A percentile compares a stretch with the other conserved stretches of the same genome.
phyloP scores from a whole-genome alignment of 2,888 invertebrate genomes.

The Beris morrisii region DNA sequence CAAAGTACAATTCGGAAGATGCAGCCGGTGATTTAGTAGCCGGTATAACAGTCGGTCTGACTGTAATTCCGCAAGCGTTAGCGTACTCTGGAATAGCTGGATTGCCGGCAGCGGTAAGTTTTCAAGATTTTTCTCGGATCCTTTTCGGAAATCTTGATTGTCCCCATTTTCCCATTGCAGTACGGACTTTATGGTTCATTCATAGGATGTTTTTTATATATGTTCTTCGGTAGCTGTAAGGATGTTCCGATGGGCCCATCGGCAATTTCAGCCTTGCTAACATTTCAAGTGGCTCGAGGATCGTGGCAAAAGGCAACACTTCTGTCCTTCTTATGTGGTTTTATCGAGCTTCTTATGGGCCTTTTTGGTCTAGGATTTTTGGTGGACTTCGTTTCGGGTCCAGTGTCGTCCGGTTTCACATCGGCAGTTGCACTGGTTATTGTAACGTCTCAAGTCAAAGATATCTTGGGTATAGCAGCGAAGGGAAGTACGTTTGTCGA shows the following conservation, averaged over 20 bases:
- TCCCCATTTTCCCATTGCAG: slow-evolving; percentile 56
- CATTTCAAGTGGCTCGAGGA: slow-evolving; percentile 74
- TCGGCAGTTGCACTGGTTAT: slow-evolving; percentile 89
- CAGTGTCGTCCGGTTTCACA: slow-evolving; percentile 88
- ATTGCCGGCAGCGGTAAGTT: slow-evolving; percentile 66
- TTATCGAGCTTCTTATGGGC: slow-evolving; percentile 79
- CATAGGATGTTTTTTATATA: slow-evolving; percentile 87
- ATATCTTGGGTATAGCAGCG: slow-evolving; percentile 74
- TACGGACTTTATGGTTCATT: slow-evolving; percentile 94
- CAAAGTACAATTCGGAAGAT: slow-evolving; percentile 69
- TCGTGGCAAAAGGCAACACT: slow-evolving; percentile 65
- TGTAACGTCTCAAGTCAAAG: slow-evolving; percentile 83
- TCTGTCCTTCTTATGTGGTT: slow-evolving; percentile 72
- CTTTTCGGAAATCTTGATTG: too few relatives aligned
- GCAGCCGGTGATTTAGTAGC: slow-evolving; percentile 87
- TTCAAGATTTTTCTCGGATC: not conserved
- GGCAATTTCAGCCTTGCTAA: slow-evolving; percentile 86
- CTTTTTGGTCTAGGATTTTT: slow-evolving; percentile 81
- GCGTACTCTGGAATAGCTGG: slow-evolving; percentile 82
- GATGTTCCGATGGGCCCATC: slow-evolving; percentile 93
- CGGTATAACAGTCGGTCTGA: slow-evolving; percentile 88
- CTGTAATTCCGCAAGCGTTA: slow-evolving; percentile 88
- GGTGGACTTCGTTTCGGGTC: slow-evolving; percentile 87
- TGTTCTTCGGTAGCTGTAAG: slow-evolving; percentile 87
- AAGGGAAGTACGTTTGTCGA: slow-evolving; percentile 76